These are phyloP conservation scores for Hofmannophila pseudospretella DNA, from an alignment of 2,888 invertebrate species.

Conservation along the genomic window DNA sequence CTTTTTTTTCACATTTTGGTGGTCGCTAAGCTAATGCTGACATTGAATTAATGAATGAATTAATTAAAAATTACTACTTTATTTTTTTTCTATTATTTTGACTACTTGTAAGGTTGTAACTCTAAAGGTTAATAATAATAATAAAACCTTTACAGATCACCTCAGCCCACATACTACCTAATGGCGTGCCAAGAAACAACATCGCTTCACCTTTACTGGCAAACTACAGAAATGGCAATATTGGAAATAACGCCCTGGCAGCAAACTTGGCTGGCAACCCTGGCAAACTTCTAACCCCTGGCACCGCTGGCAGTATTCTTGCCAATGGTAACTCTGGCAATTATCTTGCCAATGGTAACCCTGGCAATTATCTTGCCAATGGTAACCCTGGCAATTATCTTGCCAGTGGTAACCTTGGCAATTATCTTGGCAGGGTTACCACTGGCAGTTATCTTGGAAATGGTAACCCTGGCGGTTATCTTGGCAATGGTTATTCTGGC, in stretches of 20 bases:
- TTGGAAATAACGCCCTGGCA: background rate
- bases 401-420: too few species aligned
- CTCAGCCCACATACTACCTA: conserved; percentile 8
- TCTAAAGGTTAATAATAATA: background rate
- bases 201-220: background rate
- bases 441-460: too few species aligned
- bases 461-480: too few species aligned
- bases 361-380: background rate
- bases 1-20: too few species aligned
- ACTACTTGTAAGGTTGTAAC: too few species aligned
- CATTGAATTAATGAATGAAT: too few species aligned
- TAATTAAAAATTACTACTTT: too few species aligned
- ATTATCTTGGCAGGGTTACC: too few species aligned
- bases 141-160: conserved; percentile 25
- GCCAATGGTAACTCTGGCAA: background rate
- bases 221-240: background rate
- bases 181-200: background rate
- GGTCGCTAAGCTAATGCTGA: too few species aligned
- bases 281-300: background rate
- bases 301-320: background rate
- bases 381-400: background rate
- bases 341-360: background rate
- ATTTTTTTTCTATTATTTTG: too few species aligned
- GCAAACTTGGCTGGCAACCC: background rate
- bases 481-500: too few species aligned